Conservation (phyloP, 2,797 vertebrate species). For the Galago senegalensis region DNA sequence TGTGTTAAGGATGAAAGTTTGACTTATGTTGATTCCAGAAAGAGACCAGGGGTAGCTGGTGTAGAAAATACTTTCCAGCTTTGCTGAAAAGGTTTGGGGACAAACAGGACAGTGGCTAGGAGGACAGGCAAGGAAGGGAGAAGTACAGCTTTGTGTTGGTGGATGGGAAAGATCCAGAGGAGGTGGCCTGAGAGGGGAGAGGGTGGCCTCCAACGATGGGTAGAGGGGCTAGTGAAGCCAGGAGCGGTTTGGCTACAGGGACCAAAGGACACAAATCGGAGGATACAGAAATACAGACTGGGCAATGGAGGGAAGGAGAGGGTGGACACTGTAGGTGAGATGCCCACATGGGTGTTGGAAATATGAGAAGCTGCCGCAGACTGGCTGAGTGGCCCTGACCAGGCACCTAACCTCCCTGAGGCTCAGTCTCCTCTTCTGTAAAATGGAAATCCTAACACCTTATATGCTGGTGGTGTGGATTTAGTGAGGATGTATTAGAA, state of each 20-base stretch:
- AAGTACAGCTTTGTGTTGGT: not conserved
- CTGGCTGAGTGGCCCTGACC: not conserved
- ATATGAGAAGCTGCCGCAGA: not conserved
- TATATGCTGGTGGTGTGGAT: not conserved
- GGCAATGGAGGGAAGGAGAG: not conserved
- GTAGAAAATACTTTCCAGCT: not conserved
- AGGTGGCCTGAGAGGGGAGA: not conserved
- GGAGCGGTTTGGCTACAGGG: not conserved
- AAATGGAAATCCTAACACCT: not conserved
- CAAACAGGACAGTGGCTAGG: not conserved
- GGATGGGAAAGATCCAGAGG: not conserved
- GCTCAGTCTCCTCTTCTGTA: not conserved
- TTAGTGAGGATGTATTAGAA: not conserved
- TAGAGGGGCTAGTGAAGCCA: not conserved
- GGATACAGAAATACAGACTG: not conserved
- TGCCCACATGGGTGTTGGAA: fast-evolving
- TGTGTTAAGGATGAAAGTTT: not conserved
- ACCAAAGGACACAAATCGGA: not conserved
- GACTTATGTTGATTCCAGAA: not conserved
- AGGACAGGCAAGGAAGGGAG: not conserved
- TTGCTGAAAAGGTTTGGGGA: not conserved
- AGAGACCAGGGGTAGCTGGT: not conserved
- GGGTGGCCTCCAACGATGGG: not conserved
- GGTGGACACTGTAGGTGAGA: not conserved
- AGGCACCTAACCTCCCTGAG: not conserved